A percentile compares a stretch with the other conserved stretches of the same genome.
Conservation (phyloP, 2,888 invertebrate genomes). For the Drosophila putrida region DNA sequence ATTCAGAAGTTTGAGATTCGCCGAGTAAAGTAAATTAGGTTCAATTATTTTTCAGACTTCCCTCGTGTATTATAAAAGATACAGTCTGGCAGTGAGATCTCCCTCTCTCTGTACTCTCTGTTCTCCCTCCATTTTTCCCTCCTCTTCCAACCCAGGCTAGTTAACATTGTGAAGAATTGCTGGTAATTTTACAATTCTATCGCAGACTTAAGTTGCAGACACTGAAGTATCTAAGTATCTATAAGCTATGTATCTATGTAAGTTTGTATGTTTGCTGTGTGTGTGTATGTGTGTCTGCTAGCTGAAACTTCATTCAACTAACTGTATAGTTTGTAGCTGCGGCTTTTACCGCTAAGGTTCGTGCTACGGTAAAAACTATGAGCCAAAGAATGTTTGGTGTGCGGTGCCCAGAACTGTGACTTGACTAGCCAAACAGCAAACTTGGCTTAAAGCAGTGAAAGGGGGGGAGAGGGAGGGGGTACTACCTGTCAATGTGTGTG, state of each 20-base stretch:
- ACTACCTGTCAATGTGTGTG: conserved; percentile 5
- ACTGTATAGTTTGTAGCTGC: conserved; percentile 86
- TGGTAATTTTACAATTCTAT: conserved; percentile 57
- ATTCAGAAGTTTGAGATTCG: too few relatives aligned
- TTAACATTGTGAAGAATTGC: conserved; percentile 57
- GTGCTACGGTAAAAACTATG: conserved; percentile 85
- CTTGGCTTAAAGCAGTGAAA: neutral
- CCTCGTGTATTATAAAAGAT: conserved; percentile 15
- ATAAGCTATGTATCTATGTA: conserved; percentile 26
- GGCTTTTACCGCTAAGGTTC: conserved; percentile 86
- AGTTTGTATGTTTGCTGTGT: neutral
- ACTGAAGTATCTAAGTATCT: conserved; percentile 25
- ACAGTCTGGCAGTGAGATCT: neutral
- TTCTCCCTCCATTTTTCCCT: too few relatives aligned
- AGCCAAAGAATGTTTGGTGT: conserved; percentile 61
- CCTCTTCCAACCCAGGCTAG: conserved; percentile 40
- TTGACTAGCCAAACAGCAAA: conserved; percentile 45
- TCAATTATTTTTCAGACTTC: too few relatives aligned
- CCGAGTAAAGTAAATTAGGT: too few relatives aligned
- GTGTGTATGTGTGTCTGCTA: conserved; percentile 29
- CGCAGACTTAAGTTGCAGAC: conserved; percentile 19
- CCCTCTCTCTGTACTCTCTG: neutral
- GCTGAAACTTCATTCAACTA: conserved; percentile 70
- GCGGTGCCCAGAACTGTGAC: conserved; percentile 58
- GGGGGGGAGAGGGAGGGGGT: neutral